Evolutionary conservation across 2,888 invertebrate species (phyloP).

Genomic region (Amphimallon solstitiale): DNA sequence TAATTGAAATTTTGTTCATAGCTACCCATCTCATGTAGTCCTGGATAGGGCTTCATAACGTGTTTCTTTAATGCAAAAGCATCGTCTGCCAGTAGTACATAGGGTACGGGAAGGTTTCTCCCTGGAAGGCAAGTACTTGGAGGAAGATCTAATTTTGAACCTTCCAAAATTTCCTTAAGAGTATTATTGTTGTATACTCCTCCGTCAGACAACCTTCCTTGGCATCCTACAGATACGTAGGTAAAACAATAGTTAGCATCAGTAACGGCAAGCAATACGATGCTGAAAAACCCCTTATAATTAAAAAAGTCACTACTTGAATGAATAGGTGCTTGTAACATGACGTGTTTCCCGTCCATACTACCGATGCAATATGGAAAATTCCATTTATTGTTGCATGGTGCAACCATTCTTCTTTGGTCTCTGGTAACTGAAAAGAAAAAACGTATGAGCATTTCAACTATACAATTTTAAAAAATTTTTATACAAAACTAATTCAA

Average conservation of each 20-base stretch:
- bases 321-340: constrained; percentile 47
- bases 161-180: no score
- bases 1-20: constrained; percentile 44
- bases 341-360: constrained; percentile 54
- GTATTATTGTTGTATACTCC: neutral
- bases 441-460: no score
- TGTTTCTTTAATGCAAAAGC: neutral
- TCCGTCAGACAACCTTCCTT: constrained; percentile 22
- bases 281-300: constrained; percentile 48
- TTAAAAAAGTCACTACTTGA: constrained; percentile 51
- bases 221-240: constrained; percentile 40
- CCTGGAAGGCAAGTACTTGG: no score
- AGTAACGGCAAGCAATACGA: constrained; percentile 17
- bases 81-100: neutral
- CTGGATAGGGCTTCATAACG: constrained; percentile 24
- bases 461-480: no score
- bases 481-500: no score
- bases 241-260: constrained; percentile 33
- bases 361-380: no score
- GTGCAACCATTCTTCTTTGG: constrained; percentile 41
- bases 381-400: constrained; percentile 48
- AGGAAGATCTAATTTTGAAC: no score
- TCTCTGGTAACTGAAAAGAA: no score
- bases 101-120: no score
- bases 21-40: constrained; percentile 32